Percentiles rank a stretch among this genome's conserved stretches.
Conservation (phyloP, 2,113 vertebrate genomes). For the Chunga burmeisteri region DNA sequence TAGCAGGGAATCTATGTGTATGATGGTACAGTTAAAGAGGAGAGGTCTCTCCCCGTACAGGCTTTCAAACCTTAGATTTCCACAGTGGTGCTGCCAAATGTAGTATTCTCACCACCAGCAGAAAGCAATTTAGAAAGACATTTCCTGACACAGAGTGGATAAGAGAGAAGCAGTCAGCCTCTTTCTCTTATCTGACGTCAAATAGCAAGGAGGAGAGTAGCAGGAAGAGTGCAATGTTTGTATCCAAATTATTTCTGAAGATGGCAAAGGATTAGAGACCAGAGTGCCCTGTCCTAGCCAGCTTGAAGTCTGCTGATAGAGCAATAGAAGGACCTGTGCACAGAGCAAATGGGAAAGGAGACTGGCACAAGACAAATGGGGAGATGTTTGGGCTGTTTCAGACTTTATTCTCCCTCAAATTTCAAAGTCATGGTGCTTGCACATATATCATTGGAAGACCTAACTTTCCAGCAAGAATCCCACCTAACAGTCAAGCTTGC, state of each 20-base stretch:
- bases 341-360: background rate
- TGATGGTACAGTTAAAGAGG: background rate
- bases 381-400: background rate
- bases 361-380: background rate
- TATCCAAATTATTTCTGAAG: background rate
- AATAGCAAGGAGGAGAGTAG: background rate
- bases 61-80: background rate
- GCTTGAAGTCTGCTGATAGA: background rate
- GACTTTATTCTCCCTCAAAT: background rate
- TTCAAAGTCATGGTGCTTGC: background rate
- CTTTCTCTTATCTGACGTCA: background rate
- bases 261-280: background rate
- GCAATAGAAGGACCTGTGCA: fast-evolving
- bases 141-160: background rate
- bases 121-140: background rate
- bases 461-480: background rate
- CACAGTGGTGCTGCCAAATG: background rate
- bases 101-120: background rate
- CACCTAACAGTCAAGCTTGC: background rate
- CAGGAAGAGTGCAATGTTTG: background rate
- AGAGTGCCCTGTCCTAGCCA: background rate
- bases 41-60: background rate
- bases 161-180: background rate
- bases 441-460: no score
- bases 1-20: background rate